Percentiles rank a stretch among this genome's conserved stretches.
Conservation (phyloP, 2,888 invertebrate genomes). For the Clepsis dumicolana region DNA sequence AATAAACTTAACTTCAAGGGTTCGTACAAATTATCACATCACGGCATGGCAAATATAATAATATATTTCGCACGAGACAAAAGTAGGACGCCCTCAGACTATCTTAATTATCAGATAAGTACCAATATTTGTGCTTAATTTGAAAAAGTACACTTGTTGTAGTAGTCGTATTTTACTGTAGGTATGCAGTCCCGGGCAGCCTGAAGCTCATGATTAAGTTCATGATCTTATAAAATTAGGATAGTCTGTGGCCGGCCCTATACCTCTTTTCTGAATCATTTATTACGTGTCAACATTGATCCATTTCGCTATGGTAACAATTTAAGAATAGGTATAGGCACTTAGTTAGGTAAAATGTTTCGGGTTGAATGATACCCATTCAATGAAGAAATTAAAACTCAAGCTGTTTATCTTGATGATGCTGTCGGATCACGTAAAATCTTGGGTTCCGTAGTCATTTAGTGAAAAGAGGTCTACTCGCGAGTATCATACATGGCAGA, state of each 20-base stretch:
- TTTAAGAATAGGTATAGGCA: neutral
- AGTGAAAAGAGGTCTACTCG: no score
- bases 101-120: neutral
- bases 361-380: neutral
- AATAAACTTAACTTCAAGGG: slow-evolving; percentile 2
- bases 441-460: neutral
- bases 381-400: neutral
- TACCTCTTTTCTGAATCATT: neutral
- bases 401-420: neutral
- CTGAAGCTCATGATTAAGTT: neutral
- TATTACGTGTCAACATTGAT: neutral
- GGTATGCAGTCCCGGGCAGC: neutral
- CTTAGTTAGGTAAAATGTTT: neutral
- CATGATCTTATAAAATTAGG: slow-evolving; percentile 2
- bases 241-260: neutral
- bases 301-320: slow-evolving; percentile 2
- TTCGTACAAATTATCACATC: slow-evolving; percentile 77
- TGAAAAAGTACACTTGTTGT: no score
- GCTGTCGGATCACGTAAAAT: neutral
- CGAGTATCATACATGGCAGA: no score
- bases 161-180: no score
- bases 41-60: slow-evolving; percentile 72
- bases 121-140: neutral
- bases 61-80: slow-evolving; percentile 58
- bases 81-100: neutral